phyloP scores from a whole-genome alignment of 2,113 vertebrate genomes.

The Numenius arquata region DNA sequence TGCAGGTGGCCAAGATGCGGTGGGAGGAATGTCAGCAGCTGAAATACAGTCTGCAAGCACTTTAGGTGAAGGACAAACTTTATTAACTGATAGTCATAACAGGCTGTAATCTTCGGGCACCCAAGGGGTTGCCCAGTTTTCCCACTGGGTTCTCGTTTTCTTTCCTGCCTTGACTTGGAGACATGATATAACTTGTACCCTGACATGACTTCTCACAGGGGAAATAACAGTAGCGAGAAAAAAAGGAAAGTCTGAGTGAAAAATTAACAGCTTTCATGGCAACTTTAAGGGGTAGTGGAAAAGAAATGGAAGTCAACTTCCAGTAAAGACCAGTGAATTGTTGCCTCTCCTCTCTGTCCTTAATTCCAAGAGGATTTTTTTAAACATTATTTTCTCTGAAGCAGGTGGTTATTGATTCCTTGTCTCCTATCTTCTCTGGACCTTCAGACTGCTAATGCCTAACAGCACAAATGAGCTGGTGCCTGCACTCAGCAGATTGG shows the following conservation, averaged over 20 bases:
- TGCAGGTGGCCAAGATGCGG: fast-evolving
- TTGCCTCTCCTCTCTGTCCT: background rate
- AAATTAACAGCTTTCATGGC: background rate
- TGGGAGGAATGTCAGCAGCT: background rate
- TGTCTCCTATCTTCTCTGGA: background rate
- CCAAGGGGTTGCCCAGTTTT: background rate
- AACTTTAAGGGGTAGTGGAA: background rate
- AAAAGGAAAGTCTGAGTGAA: background rate
- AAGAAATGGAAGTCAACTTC: background rate
- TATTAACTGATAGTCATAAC: background rate
- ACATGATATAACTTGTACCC: too few species aligned
- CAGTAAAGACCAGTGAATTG: background rate
- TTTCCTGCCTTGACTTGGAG: background rate
- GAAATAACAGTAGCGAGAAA: background rate
- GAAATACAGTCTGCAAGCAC: background rate
- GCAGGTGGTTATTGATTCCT: background rate
- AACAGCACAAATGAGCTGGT: background rate
- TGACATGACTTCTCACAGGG: background rate
- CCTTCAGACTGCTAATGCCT: background rate
- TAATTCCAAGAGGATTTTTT: background rate
- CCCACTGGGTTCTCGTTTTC: background rate
- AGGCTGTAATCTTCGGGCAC: background rate
- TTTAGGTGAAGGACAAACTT: background rate
- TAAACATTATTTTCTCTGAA: background rate
- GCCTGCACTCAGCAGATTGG: background rate